Conservation (phyloP, 2,113 vertebrate genomes). For the Ameiurus melas region DNA sequence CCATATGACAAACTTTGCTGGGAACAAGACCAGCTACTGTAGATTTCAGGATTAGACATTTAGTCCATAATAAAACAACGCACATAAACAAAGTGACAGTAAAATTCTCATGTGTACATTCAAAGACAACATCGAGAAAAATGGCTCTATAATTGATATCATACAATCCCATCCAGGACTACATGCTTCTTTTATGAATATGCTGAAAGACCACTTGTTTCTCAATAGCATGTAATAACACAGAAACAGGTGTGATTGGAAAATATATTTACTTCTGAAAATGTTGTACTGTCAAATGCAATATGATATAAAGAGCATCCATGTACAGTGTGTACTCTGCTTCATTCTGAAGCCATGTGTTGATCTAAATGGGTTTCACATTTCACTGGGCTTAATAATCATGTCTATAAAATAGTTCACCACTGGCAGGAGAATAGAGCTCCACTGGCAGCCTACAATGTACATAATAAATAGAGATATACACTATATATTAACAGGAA, state of each 20-base stretch:
- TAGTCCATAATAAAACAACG: background rate
- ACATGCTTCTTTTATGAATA: background rate
- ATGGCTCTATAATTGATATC: background rate
- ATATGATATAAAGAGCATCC: conserved; percentile 62
- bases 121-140: background rate
- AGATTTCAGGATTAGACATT: background rate
- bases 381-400: conserved; percentile 38
- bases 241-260: conserved; percentile 33
- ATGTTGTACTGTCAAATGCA: conserved; percentile 32
- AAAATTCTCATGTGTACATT: too few relatives aligned
- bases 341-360: conserved; percentile 50
- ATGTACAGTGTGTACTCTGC: conserved; percentile 48
- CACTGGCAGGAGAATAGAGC: conserved; percentile 49
- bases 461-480: conserved; percentile 58
- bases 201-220: background rate
- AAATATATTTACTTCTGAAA: conserved; percentile 42
- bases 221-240: background rate
- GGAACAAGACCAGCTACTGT: background rate
- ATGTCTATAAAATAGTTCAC: conserved; percentile 49
- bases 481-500: conserved; percentile 48
- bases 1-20: background rate
- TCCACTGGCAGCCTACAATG: conserved; percentile 54
- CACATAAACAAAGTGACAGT: background rate
- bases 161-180: background rate
- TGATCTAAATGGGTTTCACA: conserved; percentile 30